Base-by-base conservation (phyloP, 2,888 invertebrate species). In the Mesochorus sp. region DNA sequence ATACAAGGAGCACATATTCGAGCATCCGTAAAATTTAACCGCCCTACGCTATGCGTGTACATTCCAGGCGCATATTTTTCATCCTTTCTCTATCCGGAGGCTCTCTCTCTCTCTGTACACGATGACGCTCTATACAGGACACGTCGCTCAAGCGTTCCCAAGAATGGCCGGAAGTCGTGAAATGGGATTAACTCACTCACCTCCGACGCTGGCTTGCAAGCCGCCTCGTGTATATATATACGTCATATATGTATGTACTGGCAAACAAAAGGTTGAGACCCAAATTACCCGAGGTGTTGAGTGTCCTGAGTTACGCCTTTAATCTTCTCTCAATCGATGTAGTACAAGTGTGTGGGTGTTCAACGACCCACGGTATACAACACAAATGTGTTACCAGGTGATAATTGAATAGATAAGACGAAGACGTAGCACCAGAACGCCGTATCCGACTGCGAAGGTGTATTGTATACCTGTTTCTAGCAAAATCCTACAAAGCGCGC, bases 151-250 rank as follows among this genome's bases (percentile, higher is more conserved):
- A 86, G 85, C 81, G 39, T 8, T 55, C 84, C 49, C 84, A 84
- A 88, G 90, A 90, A 90, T 88, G 89, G 89, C 87, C 90, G 90
- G 90, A 90, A 90, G 90, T 89, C 88, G 87, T 90, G 88, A 90
- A 89, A 90, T 88, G 87, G 86, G 88, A 89, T 90, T 89, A 89
- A 85, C 85, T 84, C 82, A 85, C 83, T 79, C 81, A 84, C 82
- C 68, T 64, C n/a, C n/a, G 67, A 62, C 64, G 47, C 28, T 26
- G 71, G 70, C 51, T 17, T 5, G 55, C 55, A 28, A 49, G 44
- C 34, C 17, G 6, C 19, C 31, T 8, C 19, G 39, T 39, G 19
- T 59, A 70, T 61, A 51, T 51, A 24, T 42, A 1, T 10, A 8
- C 19, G 12, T 21, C 1, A 5, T 14, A 42, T 42, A 12, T 17